These are phyloP conservation scores for Fulmarus glacialis DNA, from an alignment of 2,113 vertebrate genomes.

Conservation along the genomic window DNA sequence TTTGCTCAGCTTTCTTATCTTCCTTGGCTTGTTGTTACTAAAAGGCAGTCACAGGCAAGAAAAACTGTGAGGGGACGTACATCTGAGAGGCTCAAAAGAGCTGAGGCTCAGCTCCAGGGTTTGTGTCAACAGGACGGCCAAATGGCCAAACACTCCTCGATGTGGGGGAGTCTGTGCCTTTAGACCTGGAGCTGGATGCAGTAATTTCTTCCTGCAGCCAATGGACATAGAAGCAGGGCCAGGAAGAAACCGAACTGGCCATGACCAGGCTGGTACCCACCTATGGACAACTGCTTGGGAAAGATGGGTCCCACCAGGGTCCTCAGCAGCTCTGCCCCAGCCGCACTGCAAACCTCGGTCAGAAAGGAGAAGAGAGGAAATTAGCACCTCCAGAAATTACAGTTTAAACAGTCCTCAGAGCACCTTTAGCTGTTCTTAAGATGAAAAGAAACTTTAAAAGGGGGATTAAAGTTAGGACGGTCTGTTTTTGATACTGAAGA, in stretches of 20 bases:
- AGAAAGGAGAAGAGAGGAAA: not conserved
- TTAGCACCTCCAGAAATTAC: not conserved
- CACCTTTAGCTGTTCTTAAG: not conserved
- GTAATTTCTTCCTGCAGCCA: not conserved
- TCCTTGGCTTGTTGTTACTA: not conserved
- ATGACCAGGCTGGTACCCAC: not conserved
- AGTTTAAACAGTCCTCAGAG: not conserved
- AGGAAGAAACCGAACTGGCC: not conserved
- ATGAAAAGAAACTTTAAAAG: constrained; percentile 18
- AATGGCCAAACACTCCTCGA: fast-evolving
- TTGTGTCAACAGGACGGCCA: not conserved
- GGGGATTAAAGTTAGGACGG: not conserved
- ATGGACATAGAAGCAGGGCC: not conserved
- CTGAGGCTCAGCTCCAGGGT: not conserved
- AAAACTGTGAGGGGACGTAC: not conserved
- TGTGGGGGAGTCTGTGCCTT: not conserved
- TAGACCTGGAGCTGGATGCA: not conserved
- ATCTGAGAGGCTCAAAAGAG: not conserved
- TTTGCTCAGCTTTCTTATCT: not conserved
- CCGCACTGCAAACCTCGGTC: not conserved
- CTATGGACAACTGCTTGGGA: not conserved
- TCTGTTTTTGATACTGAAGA: not conserved
- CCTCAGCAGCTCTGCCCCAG: not conserved
- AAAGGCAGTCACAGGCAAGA: not conserved
- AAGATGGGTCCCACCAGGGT: not conserved